Percentiles rank a stretch among this genome's conserved stretches.
Conservation (phyloP, 2,797 vertebrate species). For the Sciaenops ocellatus region DNA sequence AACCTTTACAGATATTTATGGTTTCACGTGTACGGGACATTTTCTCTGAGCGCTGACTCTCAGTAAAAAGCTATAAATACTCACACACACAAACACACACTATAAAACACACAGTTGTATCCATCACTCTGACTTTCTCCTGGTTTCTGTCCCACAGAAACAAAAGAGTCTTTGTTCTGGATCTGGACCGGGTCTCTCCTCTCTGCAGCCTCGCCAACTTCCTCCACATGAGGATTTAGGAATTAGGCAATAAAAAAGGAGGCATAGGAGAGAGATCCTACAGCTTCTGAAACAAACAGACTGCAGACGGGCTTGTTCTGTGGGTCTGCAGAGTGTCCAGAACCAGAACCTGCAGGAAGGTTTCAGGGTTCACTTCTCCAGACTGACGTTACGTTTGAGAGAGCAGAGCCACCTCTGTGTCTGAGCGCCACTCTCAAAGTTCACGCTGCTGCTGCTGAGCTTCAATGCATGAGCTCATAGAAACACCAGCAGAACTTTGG, state of each 20-base stretch:
- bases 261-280: not conserved
- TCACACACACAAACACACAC: constrained; percentile 10
- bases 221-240: constrained; percentile 42
- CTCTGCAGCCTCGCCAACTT: constrained; percentile 37
- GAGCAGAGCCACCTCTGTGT: too few relatives aligned
- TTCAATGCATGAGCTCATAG: too few relatives aligned
- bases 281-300: not conserved
- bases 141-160: constrained; percentile 45
- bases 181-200: constrained; percentile 25
- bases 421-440: too few relatives aligned
- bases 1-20: constrained; percentile 20
- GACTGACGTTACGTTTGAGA: not conserved
- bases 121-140: constrained; percentile 46
- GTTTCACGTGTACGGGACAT: not conserved
- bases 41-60: constrained; percentile 2
- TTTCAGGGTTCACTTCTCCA: not conserved
- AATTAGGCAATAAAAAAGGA: constrained; percentile 46
- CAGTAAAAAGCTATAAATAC: not conserved
- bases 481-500: too few relatives aligned
- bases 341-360: not conserved
- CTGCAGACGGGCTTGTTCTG: too few relatives aligned
- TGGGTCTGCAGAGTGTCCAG: not conserved
- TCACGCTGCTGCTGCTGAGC: too few relatives aligned
- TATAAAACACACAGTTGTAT: constrained; percentile 10
- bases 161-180: constrained; percentile 65